These are phyloP conservation scores for Oryzias javanicus DNA, from an alignment of 2,113 vertebrate genomes.

Conservation along the genomic window DNA sequence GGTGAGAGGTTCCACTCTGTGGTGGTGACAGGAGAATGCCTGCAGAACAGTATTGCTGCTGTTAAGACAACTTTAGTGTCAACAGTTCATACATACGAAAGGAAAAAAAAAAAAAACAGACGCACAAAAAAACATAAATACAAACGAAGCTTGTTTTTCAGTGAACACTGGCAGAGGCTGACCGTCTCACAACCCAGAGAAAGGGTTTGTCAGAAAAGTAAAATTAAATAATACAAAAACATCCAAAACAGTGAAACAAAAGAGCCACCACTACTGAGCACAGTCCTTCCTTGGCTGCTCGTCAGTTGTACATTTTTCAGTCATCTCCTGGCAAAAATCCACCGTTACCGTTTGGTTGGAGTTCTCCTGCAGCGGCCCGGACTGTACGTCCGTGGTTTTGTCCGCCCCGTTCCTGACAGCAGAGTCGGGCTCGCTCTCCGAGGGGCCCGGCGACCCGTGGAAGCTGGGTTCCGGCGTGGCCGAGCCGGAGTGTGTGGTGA, in stretches of 20 bases:
- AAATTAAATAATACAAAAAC: conserved; percentile 73
- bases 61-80: conserved; percentile 87
- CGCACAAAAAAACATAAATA: conserved; percentile 75
- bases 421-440: conserved; percentile 78
- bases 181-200: conserved; percentile 76
- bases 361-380: conserved; percentile 79
- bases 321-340: conserved; percentile 99
- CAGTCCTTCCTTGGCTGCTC: conserved; percentile 97
- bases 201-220: conserved; percentile 74
- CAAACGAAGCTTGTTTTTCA: conserved; percentile 72
- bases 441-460: conserved; percentile 77
- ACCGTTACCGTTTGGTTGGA: conserved; percentile 94
- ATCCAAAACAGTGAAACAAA: conserved; percentile 35
- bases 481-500: conserved; percentile 71
- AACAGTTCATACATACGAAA: conserved; percentile 58
- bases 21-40: conserved; percentile 69
- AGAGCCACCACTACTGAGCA: conserved; percentile 75
- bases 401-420: conserved; percentile 69
- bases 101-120: conserved; percentile 32
- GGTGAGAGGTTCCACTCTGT: conserved; percentile 74
- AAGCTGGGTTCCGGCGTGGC: conserved; percentile 83
- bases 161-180: conserved; percentile 86
- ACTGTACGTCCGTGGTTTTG: conserved; percentile 74
- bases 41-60: conserved; percentile 84
- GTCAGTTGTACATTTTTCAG: conserved; percentile 98